Evolutionary conservation across 2,113 vertebrate genomes (phyloP).

Genomic region (Sebastes fasciatus): DNA sequence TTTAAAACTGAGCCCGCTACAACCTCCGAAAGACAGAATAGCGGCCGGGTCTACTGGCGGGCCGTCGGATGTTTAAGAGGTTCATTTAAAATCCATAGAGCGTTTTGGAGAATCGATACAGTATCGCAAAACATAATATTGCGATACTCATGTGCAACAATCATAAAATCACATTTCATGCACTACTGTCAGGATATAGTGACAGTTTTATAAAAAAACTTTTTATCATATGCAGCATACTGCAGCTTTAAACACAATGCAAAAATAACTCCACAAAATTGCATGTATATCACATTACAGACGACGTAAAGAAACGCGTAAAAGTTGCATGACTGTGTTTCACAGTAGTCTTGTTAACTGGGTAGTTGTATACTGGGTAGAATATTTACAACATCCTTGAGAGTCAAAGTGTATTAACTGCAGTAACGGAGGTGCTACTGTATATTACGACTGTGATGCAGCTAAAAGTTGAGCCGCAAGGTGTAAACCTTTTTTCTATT

Average conservation of each 20-base stretch:
- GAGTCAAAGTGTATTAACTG: background rate
- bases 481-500: background rate
- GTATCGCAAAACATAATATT: no score
- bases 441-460: background rate
- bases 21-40: no score
- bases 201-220: no score
- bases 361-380: no score
- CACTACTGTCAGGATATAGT: no score
- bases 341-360: background rate
- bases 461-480: background rate
- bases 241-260: background rate
- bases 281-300: background rate
- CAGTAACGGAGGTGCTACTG: background rate
- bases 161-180: no score
- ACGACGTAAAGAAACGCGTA: background rate
- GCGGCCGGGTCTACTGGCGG: no score
- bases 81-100: no score
- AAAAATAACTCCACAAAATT: background rate
- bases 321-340: background rate
- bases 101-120: no score
- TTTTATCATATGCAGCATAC: background rate
- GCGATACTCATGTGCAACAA: no score
- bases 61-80: no score
- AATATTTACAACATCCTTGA: conserved; percentile 2
- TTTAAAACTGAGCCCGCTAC: no score